Base-by-base conservation (phyloP, 2,113 vertebrate species). In the Ptilonorhynchus violaceus region DNA sequence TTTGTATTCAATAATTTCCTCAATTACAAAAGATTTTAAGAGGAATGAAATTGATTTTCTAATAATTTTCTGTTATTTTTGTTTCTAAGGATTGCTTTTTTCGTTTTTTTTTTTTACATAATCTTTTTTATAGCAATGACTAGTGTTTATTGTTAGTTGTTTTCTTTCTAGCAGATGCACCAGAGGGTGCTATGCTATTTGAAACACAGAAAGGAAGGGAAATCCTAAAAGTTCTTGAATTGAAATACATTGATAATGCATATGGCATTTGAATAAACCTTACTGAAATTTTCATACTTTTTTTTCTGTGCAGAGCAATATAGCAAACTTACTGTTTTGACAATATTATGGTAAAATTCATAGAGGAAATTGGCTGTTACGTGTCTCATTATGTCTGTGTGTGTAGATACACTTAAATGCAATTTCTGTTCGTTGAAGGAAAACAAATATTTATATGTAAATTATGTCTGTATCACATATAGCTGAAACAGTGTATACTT, bases 121-220 rank as follows among this genome's bases (percentile, higher is more conserved):
- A 39, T 39, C 27, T 83, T 93, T 58, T 94, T 66, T 14, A 17
- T 75, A 3, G 3, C 28, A 59, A 31, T 75, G 66, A 44, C 24
- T 84, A 16, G 6, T 87, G 14, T 78, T 92, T 84, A 75, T 87
- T 93, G 31, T 35, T 85, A 56, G 46, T 97, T 97, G 79, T 93
- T 96, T 92, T 81, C 90, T 82, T 85, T 94, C 67, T 78, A 91
- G 41, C 53, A 95, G 76, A 93, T 97, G 96, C 97, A 98, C 96
- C 98, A 98, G 98, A 97, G 98, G 97, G 97, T 98, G 98, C 98
- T 98, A 12, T 98, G 95, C 89, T 97, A 89, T 98, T 97, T 97
- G 76, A 85, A 97, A 85, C 95, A 93, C 28, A 86, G 94, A 89
- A 95, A 44, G 21, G 15, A 80, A 83, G 62, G 37, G 75, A 86